Evolutionary conservation across 2,797 vertebrate species (phyloP), one percentile per base, ranked within the genome.

Genomic region (Clarias fuscus): DNA sequence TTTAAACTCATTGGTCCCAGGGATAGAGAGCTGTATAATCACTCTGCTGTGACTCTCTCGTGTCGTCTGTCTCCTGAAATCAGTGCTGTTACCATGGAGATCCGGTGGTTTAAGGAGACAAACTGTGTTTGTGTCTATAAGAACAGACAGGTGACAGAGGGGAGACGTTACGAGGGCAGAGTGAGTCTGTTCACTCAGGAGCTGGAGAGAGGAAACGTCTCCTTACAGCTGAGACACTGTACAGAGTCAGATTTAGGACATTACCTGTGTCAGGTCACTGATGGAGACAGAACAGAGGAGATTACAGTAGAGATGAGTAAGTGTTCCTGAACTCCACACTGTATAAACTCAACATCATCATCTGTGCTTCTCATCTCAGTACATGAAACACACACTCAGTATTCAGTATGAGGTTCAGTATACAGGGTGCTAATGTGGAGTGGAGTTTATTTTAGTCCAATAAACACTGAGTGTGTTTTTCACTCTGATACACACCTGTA

Each of bases 241-340:
- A 37, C 3, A 86, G 0, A 2, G 5, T 71, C 78, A 48, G 85
- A 86, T 71, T 0, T 0, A 13, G 58, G 85, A 81, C 1, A 71
- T 68, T 86, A 86, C 24, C 78, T 61, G 13, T 86, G 85, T 79
- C 77, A 86, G 84, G 84, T 85, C 75, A 81, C 77, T 56, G 56
- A 68, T 81, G 84, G 75, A 85, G 77, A 85, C 75, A 72, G 6
- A 65, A 81, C 79, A 43, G 53, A 64, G 67, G 85, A 86, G 85
- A 17, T 40, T 72, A 64, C 64, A 80, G 58, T 86, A 61, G 0
- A 4, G 13, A 43, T 86, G 77, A 0, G 84, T 71, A 56, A 62
- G 84, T 85, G 59, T 80, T 79, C 58, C 77, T 62, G 77, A 80
- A 7, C 59, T 72, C 30, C 61, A 81, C 61, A 43, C 70, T 72